These are phyloP conservation scores for Opisthocomus hoazin DNA, from an alignment of 2,113 vertebrate genomes.

Conservation along the genomic window DNA sequence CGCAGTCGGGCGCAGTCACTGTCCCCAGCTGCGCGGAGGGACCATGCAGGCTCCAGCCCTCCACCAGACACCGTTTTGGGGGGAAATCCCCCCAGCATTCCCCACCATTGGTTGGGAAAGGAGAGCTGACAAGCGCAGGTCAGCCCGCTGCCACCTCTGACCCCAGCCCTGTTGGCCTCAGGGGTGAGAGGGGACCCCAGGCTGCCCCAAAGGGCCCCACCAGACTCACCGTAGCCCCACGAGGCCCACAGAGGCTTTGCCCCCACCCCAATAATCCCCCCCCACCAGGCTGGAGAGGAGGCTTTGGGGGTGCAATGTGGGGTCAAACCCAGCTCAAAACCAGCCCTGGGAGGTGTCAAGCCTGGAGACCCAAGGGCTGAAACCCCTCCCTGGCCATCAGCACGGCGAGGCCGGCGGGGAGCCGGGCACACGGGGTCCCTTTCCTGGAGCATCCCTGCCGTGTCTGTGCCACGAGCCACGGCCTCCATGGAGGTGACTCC, in stretches of 20 bases:
- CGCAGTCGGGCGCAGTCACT: not conserved
- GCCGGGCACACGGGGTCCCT: fast-evolving
- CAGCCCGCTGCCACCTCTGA: not conserved
- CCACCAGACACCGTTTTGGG: fast-evolving
- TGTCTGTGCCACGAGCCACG: fast-evolving
- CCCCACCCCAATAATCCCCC: no score
- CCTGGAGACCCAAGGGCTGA: not conserved
- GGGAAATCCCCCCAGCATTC: not conserved
- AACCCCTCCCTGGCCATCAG: not conserved
- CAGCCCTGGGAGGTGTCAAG: not conserved
- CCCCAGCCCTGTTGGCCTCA: fast-evolving
- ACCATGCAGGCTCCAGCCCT: fast-evolving
- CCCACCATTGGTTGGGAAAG: not conserved
- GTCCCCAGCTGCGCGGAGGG: not conserved
- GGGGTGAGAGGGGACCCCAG: fast-evolving
- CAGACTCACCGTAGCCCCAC: fast-evolving
- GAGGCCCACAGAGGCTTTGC: not conserved
- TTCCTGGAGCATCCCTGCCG: not conserved
- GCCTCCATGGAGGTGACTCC: not conserved
- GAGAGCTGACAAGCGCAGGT: not conserved
- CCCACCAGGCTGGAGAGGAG: not conserved
- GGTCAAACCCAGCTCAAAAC: not conserved
- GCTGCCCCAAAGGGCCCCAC: not conserved
- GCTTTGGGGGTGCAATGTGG: not conserved
- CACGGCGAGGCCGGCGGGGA: fast-evolving